Conservation (phyloP, 2,797 vertebrate genomes). For the Lacerta viridis region DNA sequence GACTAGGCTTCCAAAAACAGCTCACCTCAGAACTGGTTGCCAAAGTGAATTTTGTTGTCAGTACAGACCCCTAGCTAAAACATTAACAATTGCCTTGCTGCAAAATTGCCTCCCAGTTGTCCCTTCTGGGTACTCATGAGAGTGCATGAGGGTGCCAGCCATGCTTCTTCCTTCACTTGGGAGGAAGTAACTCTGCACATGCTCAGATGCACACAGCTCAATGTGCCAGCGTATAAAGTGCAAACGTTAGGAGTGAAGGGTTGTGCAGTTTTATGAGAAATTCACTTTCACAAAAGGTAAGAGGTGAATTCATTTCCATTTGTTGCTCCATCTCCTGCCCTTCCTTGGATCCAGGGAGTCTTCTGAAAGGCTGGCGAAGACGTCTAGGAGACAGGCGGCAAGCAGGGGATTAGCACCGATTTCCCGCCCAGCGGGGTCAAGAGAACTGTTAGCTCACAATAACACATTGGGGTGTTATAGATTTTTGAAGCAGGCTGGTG, state of each 20-base stretch:
- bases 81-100: too few relatives aligned
- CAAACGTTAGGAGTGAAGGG: not conserved
- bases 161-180: not conserved
- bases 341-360: conserved; percentile 34
- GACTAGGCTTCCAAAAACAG: too few relatives aligned
- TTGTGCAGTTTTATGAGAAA: not conserved
- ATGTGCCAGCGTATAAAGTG: too few relatives aligned
- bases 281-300: not conserved
- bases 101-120: too few relatives aligned
- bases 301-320: not conserved
- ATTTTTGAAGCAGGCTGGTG: conserved; percentile 61
- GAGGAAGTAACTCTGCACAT: not conserved
- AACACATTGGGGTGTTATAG: conserved; percentile 62
- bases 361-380: not conserved
- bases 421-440: conserved; percentile 5
- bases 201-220: not conserved
- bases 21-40: too few relatives aligned
- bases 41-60: too few relatives aligned
- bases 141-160: not conserved
- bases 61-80: too few relatives aligned
- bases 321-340: not conserved
- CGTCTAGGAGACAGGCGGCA: conserved; percentile 3
- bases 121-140: too few relatives aligned
- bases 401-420: conserved; percentile 45
- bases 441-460: conserved; percentile 63